These are phyloP conservation scores for Habroteleia sp. DNA, from an alignment of 2,888 invertebrate species.

Conservation along the genomic window DNA sequence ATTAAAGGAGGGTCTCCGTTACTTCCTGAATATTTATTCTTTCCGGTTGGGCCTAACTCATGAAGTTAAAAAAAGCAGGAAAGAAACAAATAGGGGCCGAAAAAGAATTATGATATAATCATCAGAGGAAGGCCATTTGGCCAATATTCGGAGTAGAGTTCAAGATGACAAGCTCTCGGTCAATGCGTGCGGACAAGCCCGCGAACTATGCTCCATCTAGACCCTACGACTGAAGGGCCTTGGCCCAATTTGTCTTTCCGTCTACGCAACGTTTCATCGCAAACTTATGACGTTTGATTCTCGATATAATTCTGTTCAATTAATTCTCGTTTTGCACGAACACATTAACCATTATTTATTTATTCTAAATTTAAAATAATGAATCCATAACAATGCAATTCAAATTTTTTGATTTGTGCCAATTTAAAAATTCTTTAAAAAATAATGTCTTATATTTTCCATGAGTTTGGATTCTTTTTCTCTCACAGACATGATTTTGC, in stretches of 20 bases:
- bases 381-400: too few relatives aligned
- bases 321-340: too few relatives aligned
- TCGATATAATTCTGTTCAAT: background rate
- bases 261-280: slow-evolving; percentile 19
- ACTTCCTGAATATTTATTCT: slow-evolving; percentile 14
- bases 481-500: too few relatives aligned
- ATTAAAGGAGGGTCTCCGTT: background rate
- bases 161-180: slow-evolving; percentile 39
- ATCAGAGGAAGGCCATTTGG: slow-evolving; percentile 67
- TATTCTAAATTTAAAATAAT: too few relatives aligned
- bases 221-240: slow-evolving; percentile 44
- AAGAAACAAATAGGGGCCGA: too few relatives aligned
- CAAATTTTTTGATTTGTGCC: too few relatives aligned
- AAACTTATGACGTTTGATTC: slow-evolving; percentile 1
- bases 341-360: too few relatives aligned
- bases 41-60: slow-evolving; percentile 15
- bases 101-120: slow-evolving; percentile 68
- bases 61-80: slow-evolving; percentile 54
- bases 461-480: too few relatives aligned
- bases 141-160: slow-evolving; percentile 60
- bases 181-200: slow-evolving; percentile 40
- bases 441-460: too few relatives aligned
- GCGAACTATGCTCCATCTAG: slow-evolving; percentile 40
- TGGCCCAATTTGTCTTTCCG: slow-evolving; percentile 52
- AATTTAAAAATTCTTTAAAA: too few relatives aligned